A percentile compares a stretch with the other conserved stretches of the same genome.
phyloP scores from a whole-genome alignment of 1,140 invertebrate species.

The Drosophila equinoxialis region DNA sequence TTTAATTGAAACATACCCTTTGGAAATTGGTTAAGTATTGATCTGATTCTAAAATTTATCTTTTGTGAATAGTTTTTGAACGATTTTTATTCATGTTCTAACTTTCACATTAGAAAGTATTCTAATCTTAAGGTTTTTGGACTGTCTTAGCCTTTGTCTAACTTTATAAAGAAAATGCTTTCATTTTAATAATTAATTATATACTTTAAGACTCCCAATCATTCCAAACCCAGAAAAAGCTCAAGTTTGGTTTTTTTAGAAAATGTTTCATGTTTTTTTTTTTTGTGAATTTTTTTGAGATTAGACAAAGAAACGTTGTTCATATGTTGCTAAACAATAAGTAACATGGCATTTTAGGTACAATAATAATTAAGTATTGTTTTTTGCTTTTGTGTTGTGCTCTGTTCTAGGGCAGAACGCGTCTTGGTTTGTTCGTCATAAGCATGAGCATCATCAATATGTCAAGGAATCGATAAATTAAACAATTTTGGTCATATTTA shows the following conservation, averaged over 20 bases:
- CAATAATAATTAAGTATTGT: slow-evolving; percentile 21
- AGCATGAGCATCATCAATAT: slow-evolving; percentile 30
- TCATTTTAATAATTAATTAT: too few relatives aligned
- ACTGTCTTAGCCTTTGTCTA: too few relatives aligned
- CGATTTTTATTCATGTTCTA: too few relatives aligned
- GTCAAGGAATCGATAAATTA: slow-evolving; percentile 60
- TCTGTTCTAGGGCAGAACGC: slow-evolving; percentile 35
- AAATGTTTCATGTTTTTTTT: slow-evolving; percentile 19
- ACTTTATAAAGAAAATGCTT: too few relatives aligned
- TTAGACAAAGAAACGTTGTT: slow-evolving; percentile 42
- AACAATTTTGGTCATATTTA: slow-evolving; percentile 46
- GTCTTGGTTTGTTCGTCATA: slow-evolving; percentile 42
- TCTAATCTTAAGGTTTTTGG: too few relatives aligned
- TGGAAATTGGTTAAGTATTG: too few relatives aligned
- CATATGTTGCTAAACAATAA: slow-evolving; percentile 57
- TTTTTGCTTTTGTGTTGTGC: slow-evolving; percentile 6
- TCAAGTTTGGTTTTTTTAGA: slow-evolving; percentile 14
- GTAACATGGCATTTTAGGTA: slow-evolving; percentile 72
- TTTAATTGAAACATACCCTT: too few relatives aligned
- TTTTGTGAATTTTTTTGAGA: slow-evolving; percentile 33
- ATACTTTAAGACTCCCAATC: too few relatives aligned
- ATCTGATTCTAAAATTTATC: too few relatives aligned
- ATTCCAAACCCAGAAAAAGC: too few relatives aligned
- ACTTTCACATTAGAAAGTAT: too few relatives aligned
- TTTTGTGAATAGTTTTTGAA: too few relatives aligned